Percentiles rank a stretch among this genome's conserved stretches.
Conservation (phyloP, 2,797 vertebrate species). For the Cossypha caffra region DNA sequence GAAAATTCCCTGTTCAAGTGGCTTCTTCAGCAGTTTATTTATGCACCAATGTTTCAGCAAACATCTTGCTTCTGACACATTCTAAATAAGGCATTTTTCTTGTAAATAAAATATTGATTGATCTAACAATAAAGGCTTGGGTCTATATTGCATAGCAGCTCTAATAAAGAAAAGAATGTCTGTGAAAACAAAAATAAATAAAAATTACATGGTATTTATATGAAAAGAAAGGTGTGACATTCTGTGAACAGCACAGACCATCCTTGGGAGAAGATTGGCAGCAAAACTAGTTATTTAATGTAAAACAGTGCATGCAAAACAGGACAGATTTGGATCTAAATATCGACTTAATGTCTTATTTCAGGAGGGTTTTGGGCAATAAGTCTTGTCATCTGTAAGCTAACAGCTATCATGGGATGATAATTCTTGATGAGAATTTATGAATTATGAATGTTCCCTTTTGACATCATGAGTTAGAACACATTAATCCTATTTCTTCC, state of each 20-base stretch:
- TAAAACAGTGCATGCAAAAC: conserved; percentile 23
- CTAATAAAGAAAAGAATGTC: neutral
- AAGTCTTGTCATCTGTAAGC: neutral
- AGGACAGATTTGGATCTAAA: neutral
- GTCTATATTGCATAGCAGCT: neutral
- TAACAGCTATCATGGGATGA: neutral
- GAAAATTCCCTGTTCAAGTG: neutral
- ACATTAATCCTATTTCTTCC: neutral
- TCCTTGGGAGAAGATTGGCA: neutral
- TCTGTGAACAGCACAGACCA: neutral
- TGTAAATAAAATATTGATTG: conserved; percentile 10
- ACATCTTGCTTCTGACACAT: neutral
- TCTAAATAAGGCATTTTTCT: conserved; percentile 3
- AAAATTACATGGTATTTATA: neutral
- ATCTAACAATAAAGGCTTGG: neutral
- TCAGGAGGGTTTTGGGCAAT: neutral
- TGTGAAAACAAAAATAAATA: neutral
- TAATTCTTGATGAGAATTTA: conserved; percentile 1
- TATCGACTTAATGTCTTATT: neutral
- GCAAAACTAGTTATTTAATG: conserved; percentile 14
- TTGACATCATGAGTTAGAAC: neutral
- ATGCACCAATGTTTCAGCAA: neutral
- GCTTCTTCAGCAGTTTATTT: neutral
- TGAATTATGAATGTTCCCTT: conserved; percentile 40
- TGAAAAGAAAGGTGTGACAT: neutral